Evolutionary conservation across 1,140 invertebrate genomes (phyloP), one percentile per base, ranked within the genome.

Genomic region (Ooceraea biroi): DNA sequence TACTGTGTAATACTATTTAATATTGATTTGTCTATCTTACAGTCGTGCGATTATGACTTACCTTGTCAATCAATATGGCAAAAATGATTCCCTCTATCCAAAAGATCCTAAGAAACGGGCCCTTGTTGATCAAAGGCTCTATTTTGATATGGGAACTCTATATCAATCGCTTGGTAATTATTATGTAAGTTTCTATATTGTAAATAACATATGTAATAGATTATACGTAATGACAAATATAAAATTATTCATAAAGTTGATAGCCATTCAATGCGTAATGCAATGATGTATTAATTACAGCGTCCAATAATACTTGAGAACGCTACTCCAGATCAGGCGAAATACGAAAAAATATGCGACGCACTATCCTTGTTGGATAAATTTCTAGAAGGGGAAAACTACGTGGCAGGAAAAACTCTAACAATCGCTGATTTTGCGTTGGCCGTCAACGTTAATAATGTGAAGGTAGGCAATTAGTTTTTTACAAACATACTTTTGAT

Each of bases 21-120:
- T 55, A n/a, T 19, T 65, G 14, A 63, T 61, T 50, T n/a, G 11
- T 0, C 0, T 27, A 48, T 78, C 7, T 91, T 91, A 25, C 74
- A 95, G 97, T 88, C 96, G 96, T 77, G 97, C 97, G 57, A 97
- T 97, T 86, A 96, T 96, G 86, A 94, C 95, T 46, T 98, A 98
- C 92, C 92, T 97, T 85, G 95, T 94, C 0, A 96, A 96, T 84
- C 95, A 97, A 74, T 98, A 97, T 90, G 96, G 95, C 46, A 97
- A 97, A 90, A 95, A 96, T 85, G 96, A 95, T 89, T 93, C 93
- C 1, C 92, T 97, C 22, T 97, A 97, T 92, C 97, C 97, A 14
- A 96, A 95, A 88, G 95, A 96, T 84, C 94, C 95, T 0, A 96
- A 96, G 87, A 92, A 95, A 84, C 95, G 97, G 66, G 97, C 97